Percentiles rank a stretch among this genome's conserved stretches.
Evolutionary conservation across 2,113 vertebrate genomes (phyloP).

Genomic region (Dicrurus megarhynchus): DNA sequence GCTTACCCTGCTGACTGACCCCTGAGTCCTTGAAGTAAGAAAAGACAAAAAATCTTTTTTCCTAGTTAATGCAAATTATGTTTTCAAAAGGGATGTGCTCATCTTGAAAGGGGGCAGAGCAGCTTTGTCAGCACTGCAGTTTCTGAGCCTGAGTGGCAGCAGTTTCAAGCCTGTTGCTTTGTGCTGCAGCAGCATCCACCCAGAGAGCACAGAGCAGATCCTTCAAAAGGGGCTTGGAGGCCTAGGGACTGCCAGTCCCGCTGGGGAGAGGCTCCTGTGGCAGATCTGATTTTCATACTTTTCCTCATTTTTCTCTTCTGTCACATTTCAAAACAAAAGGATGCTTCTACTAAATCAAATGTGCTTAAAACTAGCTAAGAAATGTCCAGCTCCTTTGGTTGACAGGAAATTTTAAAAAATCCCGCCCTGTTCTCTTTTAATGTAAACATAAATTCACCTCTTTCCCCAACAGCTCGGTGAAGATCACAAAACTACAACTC

Average conservation of each 20-base stretch:
- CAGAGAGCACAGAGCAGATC: neutral
- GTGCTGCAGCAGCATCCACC: neutral
- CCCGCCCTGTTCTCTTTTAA: neutral
- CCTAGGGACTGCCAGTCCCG: neutral
- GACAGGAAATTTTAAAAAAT: neutral
- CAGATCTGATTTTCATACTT: neutral
- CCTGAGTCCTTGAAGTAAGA: neutral
- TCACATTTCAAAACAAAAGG: neutral
- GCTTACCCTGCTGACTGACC: neutral
- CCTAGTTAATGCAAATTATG: neutral
- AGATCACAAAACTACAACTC: rapidly evolving
- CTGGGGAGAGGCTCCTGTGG: neutral
- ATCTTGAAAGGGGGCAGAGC: neutral
- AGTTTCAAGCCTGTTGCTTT: neutral
- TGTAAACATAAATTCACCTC: neutral
- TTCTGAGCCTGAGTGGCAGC: neutral
- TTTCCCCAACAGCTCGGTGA: neutral
- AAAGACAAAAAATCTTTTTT: neutral
- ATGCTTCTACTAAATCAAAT: neutral
- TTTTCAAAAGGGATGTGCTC: neutral
- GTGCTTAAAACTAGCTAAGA: neutral
- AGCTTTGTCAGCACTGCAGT: neutral
- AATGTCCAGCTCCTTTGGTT: neutral
- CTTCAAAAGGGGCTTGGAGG: neutral
- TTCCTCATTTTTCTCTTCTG: neutral